Evolutionary conservation across 1,140 invertebrate species (phyloP).

Genomic region (Papilio dardanus): DNA sequence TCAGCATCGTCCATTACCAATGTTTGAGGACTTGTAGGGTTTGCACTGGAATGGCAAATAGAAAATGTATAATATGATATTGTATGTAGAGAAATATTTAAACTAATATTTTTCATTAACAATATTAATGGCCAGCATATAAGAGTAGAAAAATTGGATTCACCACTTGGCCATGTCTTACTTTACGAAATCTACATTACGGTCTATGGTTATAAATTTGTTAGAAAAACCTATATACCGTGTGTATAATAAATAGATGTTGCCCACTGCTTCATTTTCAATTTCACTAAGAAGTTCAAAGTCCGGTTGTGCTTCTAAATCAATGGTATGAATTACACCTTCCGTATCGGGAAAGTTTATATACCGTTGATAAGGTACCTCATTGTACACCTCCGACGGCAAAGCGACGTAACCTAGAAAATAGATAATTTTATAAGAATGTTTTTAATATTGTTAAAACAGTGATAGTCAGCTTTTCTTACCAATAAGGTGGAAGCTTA

Average conservation of each 20-base stretch:
- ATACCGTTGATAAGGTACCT: neutral
- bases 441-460: too few species aligned
- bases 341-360: neutral
- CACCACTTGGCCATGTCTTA: too few species aligned
- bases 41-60: neutral
- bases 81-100: neutral
- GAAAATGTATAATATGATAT: neutral
- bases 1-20: conserved; percentile 50
- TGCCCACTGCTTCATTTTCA: neutral
- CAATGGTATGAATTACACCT: neutral
- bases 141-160: neutral
- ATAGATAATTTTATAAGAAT: neutral
- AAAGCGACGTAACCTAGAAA: conserved; percentile 7
- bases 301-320: conserved; percentile 2
- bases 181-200: too few species aligned
- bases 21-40: conserved; percentile 41
- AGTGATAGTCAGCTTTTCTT: too few species aligned
- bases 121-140: neutral
- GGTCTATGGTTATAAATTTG: neutral
- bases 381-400: neutral
- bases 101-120: neutral
- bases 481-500: too few species aligned
- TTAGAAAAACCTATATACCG: neutral
- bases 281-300: conserved; percentile 1
- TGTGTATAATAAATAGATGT: neutral